Conservation (phyloP, 2,888 invertebrate species). For the Ramazzottius varieornatus region DNA sequence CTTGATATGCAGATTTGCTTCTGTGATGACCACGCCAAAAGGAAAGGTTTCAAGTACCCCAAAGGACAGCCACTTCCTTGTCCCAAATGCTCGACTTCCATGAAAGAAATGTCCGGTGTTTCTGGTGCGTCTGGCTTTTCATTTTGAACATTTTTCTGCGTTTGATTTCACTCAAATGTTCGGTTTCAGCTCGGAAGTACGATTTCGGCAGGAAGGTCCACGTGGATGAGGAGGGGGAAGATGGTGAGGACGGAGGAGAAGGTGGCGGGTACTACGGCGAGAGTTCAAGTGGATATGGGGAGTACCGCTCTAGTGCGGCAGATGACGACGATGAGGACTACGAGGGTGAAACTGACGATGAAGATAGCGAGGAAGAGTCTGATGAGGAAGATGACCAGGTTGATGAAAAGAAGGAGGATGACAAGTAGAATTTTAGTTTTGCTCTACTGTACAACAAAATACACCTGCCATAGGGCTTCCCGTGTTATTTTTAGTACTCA, state of each 20-base stretch:
- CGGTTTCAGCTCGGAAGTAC: neutral
- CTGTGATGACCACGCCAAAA: constrained; percentile 78
- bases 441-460: neutral
- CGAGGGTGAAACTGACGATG: neutral
- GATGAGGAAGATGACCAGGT: neutral
- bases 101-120: neutral
- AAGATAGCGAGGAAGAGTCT: neutral
- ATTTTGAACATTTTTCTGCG: neutral
- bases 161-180: neutral
- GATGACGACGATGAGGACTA: neutral
- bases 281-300: neutral
- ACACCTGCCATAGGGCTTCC: neutral
- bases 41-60: constrained; percentile 64
- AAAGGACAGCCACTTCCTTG: constrained; percentile 61
- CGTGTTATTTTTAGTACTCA: too few species aligned
- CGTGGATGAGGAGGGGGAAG: neutral
- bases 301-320: neutral
- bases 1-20: constrained; percentile 61
- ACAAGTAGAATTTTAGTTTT: neutral
- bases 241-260: neutral
- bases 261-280: neutral
- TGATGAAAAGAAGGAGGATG: neutral
- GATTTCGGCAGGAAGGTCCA: neutral
- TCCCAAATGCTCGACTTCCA: constrained; percentile 43
- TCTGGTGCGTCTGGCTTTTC: neutral